phyloP scores from a whole-genome alignment of 2,113 vertebrate genomes.

The Colaptes auratus region DNA sequence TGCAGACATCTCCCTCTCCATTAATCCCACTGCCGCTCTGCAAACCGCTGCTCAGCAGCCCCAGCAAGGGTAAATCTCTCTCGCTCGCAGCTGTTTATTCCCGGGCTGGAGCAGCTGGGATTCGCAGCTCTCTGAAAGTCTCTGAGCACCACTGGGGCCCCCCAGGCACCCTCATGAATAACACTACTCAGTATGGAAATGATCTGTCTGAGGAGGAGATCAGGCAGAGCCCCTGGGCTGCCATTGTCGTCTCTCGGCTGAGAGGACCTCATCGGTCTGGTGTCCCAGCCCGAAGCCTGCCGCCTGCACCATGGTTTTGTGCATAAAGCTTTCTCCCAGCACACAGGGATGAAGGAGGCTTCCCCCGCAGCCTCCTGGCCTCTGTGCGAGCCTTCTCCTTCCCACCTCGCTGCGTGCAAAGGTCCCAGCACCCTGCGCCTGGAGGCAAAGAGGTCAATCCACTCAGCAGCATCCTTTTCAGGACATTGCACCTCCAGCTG shows the following conservation, averaged over 20 bases:
- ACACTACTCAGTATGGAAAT: neutral
- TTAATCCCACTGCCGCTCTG: neutral
- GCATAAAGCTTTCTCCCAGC: neutral
- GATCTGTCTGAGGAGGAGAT: neutral
- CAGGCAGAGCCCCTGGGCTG: neutral
- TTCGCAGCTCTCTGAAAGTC: neutral
- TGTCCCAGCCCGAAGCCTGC: neutral
- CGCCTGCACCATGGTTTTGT: neutral
- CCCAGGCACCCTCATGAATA: conserved; percentile 1
- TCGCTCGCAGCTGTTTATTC: neutral
- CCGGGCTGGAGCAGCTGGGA: conserved; percentile 1
- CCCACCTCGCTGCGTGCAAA: neutral
- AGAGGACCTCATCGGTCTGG: neutral
- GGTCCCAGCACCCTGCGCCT: neutral
- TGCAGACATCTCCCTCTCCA: neutral
- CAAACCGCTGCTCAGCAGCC: neutral
- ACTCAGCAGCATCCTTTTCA: neutral
- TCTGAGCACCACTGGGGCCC: neutral
- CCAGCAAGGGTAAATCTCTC: neutral
- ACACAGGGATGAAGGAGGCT: neutral
- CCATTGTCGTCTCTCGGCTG: neutral
- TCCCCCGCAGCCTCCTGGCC: neutral
- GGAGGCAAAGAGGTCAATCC: neutral
- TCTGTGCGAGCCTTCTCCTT: neutral
- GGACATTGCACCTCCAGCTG: neutral